Base-by-base conservation (phyloP, 2,797 vertebrate species). In the Pelobates cultripes region DNA sequence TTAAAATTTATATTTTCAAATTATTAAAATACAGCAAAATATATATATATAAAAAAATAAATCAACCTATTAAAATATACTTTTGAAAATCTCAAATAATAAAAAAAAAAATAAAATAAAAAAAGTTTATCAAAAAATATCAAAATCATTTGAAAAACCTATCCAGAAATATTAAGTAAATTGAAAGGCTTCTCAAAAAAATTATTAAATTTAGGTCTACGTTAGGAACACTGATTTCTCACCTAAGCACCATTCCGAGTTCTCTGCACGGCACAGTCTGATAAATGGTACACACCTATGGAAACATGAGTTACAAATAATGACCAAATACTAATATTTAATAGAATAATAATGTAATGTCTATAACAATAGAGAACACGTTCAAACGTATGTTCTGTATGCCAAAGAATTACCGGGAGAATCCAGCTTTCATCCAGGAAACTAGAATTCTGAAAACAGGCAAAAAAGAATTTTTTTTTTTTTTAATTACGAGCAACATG, bases 361-460 rank as follows among this genome's bases (percentile, higher is more conserved):
- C n/a, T n/a, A n/a, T n/a, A n/a, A n/a, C n/a, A n/a, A n/a, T 47
- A 47, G 45, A 47, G 45, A 47, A 57, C 13, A 5, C 10, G 3
- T 7, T 17, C 17, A 40, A 28, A 64, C 28, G 3, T 64, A 40
- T 40, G 17, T 40, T 6, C 14, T 6, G 12, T 10, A 47, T 13
- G 8, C 3, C 45, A 61, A 63, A 8, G 9, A 41, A 45, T 93
- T 93, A 97, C 96, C 44, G 93, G 96, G 78, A 96, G 89, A 75
- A 94, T 88, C 95, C 95, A 96, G 80, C 93, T 96, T 87, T 96
- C 91, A 1, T 95, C 94, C 87, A 96, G 91, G 87, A 96, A 96
- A 89, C 94, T 96, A 89, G 93, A 95, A 45, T 95, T 96, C 94
- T 95, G 89, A 81, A 78, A 86, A 88, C 64, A 43, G 43, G 83